Evolutionary conservation across 2,797 vertebrate genomes (phyloP).

Genomic region (Naso thynnoides): DNA sequence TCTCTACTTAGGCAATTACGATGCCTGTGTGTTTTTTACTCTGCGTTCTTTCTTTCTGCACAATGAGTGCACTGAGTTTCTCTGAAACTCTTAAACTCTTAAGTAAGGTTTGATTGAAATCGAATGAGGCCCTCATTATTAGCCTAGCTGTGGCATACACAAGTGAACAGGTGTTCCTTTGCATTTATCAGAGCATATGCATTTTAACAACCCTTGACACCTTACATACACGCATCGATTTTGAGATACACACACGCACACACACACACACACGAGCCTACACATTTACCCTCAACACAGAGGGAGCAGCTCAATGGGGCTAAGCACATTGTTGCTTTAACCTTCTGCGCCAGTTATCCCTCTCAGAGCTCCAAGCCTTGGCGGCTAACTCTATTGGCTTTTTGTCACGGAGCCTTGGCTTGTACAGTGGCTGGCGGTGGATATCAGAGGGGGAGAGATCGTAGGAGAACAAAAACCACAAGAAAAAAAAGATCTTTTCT

Average conservation of each 20-base stretch:
- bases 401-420: constrained; percentile 81
- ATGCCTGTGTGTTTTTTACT: constrained; percentile 42
- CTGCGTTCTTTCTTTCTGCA: constrained; percentile 33
- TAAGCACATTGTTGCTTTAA: constrained; percentile 87
- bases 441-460: constrained; percentile 43
- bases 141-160: constrained; percentile 49
- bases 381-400: constrained; percentile 84
- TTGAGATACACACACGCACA: constrained; percentile 43
- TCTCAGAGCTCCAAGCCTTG: constrained; percentile 81
- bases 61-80: constrained; percentile 39
- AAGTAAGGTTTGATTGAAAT: constrained; percentile 76
- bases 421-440: constrained; percentile 72
- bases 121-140: constrained; percentile 67
- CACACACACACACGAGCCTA: constrained; percentile 28
- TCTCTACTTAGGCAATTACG: constrained; percentile 51
- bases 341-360: constrained; percentile 85
- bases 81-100: constrained; percentile 57
- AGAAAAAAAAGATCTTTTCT: constrained; percentile 76
- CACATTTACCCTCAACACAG: constrained; percentile 68
- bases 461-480: constrained; percentile 75
- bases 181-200: constrained; percentile 60
- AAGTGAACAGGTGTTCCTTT: constrained; percentile 83
- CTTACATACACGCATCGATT: constrained; percentile 60
- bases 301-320: constrained; percentile 79
- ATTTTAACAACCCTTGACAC: constrained; percentile 80